Conservation (phyloP, 1,140 invertebrate genomes). For the Ooceraea biroi region DNA sequence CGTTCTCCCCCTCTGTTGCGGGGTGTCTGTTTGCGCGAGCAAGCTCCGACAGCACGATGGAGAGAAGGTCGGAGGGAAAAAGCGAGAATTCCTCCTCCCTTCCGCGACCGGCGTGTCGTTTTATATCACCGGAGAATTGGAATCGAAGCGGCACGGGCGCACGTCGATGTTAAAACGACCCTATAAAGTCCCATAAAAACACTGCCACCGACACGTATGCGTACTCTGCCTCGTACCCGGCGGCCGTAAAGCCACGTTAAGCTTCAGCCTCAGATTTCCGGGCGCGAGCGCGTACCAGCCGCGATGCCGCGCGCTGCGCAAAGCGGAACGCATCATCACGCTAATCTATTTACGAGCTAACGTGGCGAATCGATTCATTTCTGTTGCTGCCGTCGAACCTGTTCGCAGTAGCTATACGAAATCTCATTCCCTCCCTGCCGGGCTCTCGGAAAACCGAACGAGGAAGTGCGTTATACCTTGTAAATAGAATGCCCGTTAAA, state of each 20-base stretch:
- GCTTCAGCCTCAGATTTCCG: slow-evolving; percentile 46
- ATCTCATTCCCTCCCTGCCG: too few relatives aligned
- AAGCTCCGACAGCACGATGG: too few relatives aligned
- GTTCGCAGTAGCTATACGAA: too few relatives aligned
- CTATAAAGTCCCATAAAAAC: slow-evolving; percentile 74
- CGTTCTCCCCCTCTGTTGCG: neutral
- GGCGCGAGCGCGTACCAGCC: slow-evolving; percentile 4
- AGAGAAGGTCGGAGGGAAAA: slow-evolving; percentile 50
- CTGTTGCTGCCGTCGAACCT: slow-evolving; percentile 9
- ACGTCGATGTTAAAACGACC: slow-evolving; percentile 75
- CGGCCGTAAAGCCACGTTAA: slow-evolving; percentile 51
- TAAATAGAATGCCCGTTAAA: slow-evolving; percentile 22
- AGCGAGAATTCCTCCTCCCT: slow-evolving; percentile 56
- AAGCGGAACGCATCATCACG: slow-evolving; percentile 10
- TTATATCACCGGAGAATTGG: slow-evolving; percentile 82
- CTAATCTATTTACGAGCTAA: slow-evolving; percentile 45
- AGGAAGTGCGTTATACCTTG: neutral
- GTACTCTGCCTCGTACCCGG: slow-evolving; percentile 41
- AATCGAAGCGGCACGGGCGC: slow-evolving; percentile 72
- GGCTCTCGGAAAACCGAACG: too few relatives aligned
- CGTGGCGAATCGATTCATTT: neutral
- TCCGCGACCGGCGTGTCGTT: slow-evolving; percentile 69
- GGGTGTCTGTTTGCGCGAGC: slow-evolving; percentile 21
- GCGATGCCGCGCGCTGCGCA: neutral
- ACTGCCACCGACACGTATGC: slow-evolving; percentile 39